A percentile compares a stretch with the other conserved stretches of the same genome.
phyloP scores from a whole-genome alignment of 2,113 vertebrate species.

The Cavia porcellus region DNA sequence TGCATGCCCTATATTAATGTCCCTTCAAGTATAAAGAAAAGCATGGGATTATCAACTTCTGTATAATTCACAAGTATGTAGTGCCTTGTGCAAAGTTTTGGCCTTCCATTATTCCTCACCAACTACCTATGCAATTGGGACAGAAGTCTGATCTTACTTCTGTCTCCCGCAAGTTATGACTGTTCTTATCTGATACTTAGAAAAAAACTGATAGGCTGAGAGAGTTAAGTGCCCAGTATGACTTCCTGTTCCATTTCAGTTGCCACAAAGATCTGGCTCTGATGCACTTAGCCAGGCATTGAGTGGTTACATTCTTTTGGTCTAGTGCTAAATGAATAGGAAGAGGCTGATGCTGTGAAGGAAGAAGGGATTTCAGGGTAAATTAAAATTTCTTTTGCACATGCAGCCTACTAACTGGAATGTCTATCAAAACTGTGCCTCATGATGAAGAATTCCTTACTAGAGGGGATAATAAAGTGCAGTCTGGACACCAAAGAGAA shows the following conservation, averaged over 20 bases:
- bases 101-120: not conserved
- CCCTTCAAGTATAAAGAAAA: not conserved
- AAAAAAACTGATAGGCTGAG: not conserved
- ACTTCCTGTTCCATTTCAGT: not conserved
- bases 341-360: not conserved
- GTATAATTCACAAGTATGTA: not conserved
- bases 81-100: not conserved
- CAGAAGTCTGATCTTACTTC: not conserved
- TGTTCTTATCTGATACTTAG: not conserved
- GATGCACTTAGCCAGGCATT: not conserved
- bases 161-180: not conserved
- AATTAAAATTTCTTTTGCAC: not conserved
- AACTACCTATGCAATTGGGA: not conserved
- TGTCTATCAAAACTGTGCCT: not conserved
- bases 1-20: not conserved
- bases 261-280: not conserved
- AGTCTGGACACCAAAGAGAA: conserved; percentile 25
- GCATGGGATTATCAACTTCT: not conserved
- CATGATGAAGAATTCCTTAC: not conserved
- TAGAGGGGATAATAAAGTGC: not conserved
- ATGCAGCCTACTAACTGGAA: not conserved
- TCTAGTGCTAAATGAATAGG: not conserved
- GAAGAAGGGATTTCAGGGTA: not conserved
- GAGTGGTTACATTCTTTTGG: not conserved
- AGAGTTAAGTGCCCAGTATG: not conserved